Base-by-base conservation (phyloP, 2,797 vertebrate genomes). In the Hephaestus fuliginosus region DNA sequence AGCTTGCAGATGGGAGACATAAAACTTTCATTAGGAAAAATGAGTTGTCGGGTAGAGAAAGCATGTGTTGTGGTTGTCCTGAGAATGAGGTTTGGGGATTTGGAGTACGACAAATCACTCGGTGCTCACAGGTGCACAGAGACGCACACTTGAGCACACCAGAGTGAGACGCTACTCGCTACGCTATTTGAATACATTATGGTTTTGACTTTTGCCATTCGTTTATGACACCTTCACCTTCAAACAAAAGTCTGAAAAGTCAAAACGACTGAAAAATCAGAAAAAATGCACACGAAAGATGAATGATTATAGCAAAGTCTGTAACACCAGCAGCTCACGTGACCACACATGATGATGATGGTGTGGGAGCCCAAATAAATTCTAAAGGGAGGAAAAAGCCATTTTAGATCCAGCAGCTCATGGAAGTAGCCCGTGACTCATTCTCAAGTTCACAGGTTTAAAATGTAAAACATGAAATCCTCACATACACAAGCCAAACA, bases 1-100 rank as follows among this genome's bases (percentile, higher is more conserved):
- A 44, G 73, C 74, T 88, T 79, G 60, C 74, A 84, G 65, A 86
- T 80, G 72, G 84, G 44, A 82, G 48, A 52, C 70, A 86, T 91
- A 74, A 88, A 91, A 84, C 49, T 82, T 91, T 86, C 74, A 86
- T 81, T 61, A 70, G 73, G 71, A 65, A 70, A 82, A 81, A 76
- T 33, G 61, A 80, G 76, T 83, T 79, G 61, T 77, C 70, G 51
- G 57, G 69, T 62, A 36, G 65, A 69, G 53, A 84, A 78, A 76
- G 75, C 60, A 70, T 70, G 62, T 80, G 77, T 81, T 58, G 39
- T 58, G 39, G 79, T 61, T 69, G 51, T 73, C 71, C 70, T 80
- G 52, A 61, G 65, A 80, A 60, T 51, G 44, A 48, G 51, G 64
- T 39, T 46, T 25, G 41, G 61, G 46, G 30, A 39, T 51, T 70